Evolutionary conservation across 2,888 invertebrate species (phyloP).

Genomic region (Notodonta dromedarius): DNA sequence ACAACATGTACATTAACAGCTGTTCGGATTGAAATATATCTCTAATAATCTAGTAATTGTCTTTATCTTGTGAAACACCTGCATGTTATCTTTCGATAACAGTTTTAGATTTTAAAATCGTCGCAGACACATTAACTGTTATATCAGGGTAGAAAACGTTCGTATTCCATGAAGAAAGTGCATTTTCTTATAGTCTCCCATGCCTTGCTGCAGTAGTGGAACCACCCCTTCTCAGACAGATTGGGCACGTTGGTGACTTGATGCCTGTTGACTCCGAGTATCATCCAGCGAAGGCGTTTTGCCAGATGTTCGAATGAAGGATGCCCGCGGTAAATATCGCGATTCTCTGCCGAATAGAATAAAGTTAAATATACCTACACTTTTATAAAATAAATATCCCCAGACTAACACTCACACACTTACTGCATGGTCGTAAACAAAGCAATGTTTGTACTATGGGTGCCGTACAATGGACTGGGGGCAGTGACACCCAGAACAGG

Average conservation of each 20-base stretch:
- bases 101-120: conserved; percentile 11
- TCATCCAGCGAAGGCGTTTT: conserved; percentile 87
- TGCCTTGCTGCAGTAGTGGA: conserved; percentile 91
- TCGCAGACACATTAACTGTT: conserved; percentile 6
- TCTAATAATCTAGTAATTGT: conserved; percentile 29
- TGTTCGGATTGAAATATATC: conserved; percentile 44
- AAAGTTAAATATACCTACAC: not conserved
- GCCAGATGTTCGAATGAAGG: conserved; percentile 87
- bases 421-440: too few species aligned
- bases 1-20: conserved; percentile 42
- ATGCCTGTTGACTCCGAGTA: conserved; percentile 88
- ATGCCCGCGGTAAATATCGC: conserved; percentile 83
- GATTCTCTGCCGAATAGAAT: conserved; percentile 66
- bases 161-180: conserved; percentile 93
- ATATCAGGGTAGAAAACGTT: conserved; percentile 87
- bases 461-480: too few species aligned
- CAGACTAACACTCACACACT: too few species aligned
- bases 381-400: too few species aligned
- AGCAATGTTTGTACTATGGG: too few species aligned
- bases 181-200: conserved; percentile 95
- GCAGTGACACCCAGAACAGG: too few species aligned
- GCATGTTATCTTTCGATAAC: conserved; percentile 35
- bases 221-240: conserved; percentile 93
- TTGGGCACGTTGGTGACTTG: conserved; percentile 88
- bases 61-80: conserved; percentile 54